Conservation (phyloP, 2,113 vertebrate genomes). For the Melanerpes aurifrons region DNA sequence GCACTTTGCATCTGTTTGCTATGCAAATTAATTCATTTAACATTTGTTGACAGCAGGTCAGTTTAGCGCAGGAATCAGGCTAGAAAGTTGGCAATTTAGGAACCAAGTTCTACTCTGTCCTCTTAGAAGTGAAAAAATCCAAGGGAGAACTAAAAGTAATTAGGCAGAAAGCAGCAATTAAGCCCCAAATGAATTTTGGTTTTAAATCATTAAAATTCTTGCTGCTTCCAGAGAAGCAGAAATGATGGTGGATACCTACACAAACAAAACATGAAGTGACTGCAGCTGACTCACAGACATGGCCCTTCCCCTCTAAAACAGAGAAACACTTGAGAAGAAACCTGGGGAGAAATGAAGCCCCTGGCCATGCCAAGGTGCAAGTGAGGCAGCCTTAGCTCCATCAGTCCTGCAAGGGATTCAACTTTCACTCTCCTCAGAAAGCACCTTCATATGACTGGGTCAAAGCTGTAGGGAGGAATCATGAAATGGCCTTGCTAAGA, state of each 20-base stretch:
- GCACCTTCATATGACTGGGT: background rate
- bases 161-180: conserved; percentile 51
- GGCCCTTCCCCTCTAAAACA: background rate
- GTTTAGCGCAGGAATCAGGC: conserved; percentile 29
- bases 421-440: background rate
- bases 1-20: conserved; percentile 63
- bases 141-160: conserved; percentile 51
- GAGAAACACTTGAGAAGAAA: background rate
- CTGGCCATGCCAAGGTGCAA: background rate
- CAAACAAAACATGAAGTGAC: background rate
- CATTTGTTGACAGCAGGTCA: conserved; percentile 66
- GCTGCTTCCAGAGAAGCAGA: background rate
- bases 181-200: conserved; percentile 27
- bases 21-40: conserved; percentile 64
- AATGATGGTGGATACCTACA: background rate
- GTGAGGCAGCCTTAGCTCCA: background rate
- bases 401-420: background rate
- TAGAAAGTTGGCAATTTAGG: conserved; percentile 53
- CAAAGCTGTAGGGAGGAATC: background rate
- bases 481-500: background rate
- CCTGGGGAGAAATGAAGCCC: background rate
- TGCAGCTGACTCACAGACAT: background rate
- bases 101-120: conserved; percentile 27
- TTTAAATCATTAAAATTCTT: conserved; percentile 22
- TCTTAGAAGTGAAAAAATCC: conserved; percentile 34